Evolutionary conservation across 2,888 invertebrate species (phyloP), one percentile per base, ranked within the genome.

Genomic region (Orthonychiurus folsomi): DNA sequence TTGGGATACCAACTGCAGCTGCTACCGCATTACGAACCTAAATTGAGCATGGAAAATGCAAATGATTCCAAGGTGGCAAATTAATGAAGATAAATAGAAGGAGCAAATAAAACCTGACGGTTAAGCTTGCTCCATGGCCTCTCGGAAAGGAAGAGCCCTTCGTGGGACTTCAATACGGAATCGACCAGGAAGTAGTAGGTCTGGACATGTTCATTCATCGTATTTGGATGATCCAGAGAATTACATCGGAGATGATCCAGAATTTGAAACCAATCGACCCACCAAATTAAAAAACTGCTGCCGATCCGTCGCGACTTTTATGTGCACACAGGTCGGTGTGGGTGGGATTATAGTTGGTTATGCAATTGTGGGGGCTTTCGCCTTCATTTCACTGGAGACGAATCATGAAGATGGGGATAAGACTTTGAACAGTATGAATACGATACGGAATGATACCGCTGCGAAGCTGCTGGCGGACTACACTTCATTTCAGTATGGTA

Each of bases 311-410:
- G 85, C 89, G 62, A 89, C 90, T 5, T 92, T 92, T 75, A 92
- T 92, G 91, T 92, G 89, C 79, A 92, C 92, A 5, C 91, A 91
- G 82, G 75, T 75, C 24, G 92, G 92, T 71, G 91, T 92, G 47
- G 92, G 91, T 62, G 91, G 88, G 9, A 80, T 92, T 21, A 88
- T 92, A 55, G 89, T 92, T 1, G 85, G 89, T 68, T 92, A 92
- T 76, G 88, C 92, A 27, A 85, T 92, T 61, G 84, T 90, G 28
- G 92, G 92, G 0, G 91, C 92, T 0, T 83, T 87, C 21, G 84
- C 86, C 56, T 92, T 92, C 76, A 86, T 85, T 78, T 82, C 84
- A 70, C 86, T 92, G 54, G 92, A 92, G 75, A 83, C 82, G 15
- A 82, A 84, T 73, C 76, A 77, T 55, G 83, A 67, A 74, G 76